Conservation (phyloP, 2,888 invertebrate genomes). For the Xestia rhomboidea region DNA sequence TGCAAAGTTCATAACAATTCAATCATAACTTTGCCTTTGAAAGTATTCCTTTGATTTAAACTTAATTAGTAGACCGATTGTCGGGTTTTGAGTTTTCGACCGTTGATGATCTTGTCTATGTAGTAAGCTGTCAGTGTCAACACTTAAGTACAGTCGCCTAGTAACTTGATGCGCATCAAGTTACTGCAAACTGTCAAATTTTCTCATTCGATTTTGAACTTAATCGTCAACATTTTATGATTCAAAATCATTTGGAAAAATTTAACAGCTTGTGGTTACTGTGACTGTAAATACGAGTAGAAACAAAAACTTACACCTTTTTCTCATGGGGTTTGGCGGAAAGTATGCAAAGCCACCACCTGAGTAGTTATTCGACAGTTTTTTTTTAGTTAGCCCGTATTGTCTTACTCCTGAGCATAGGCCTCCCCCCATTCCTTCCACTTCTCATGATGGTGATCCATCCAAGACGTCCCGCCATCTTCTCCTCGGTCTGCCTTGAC, state of each 20-base stretch:
- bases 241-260: too few relatives aligned
- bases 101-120: background rate
- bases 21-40: background rate
- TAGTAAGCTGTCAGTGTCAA: background rate
- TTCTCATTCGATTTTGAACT: too few relatives aligned
- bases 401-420: background rate
- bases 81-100: background rate
- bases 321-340: background rate
- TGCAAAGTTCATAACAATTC: background rate
- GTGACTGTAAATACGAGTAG: background rate
- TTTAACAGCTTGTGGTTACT: too few relatives aligned
- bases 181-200: too few relatives aligned
- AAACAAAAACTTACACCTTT: background rate
- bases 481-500: too few relatives aligned
- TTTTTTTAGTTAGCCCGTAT: too few relatives aligned
- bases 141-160: background rate
- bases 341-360: background rate
- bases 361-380: too few relatives aligned
- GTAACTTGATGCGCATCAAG: too few relatives aligned
- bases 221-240: too few relatives aligned
- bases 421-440: too few relatives aligned
- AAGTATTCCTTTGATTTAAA: background rate
- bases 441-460: too few relatives aligned
- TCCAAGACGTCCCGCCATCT: too few relatives aligned
- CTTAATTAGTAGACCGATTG: background rate